Conservation (phyloP, 2,888 invertebrate genomes). For the Drosophila conformis region DNA sequence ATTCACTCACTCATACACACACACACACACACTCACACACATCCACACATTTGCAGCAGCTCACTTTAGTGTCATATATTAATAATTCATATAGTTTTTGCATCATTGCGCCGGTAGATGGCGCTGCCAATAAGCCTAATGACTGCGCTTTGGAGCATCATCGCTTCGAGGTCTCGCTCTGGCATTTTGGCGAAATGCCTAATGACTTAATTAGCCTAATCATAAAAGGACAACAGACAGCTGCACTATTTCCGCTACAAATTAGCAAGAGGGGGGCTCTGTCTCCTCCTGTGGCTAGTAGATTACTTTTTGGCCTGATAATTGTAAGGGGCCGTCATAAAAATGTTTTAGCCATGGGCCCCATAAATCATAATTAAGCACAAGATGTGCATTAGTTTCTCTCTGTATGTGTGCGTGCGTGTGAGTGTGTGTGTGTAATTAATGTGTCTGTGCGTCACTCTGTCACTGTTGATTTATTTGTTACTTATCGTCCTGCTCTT, state of each 20-base stretch:
- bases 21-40: neutral
- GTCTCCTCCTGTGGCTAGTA: constrained; percentile 28
- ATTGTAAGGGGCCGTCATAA: constrained; percentile 66
- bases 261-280: constrained; percentile 24
- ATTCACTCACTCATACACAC: constrained; percentile 12
- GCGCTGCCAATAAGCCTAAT: constrained; percentile 55
- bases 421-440: constrained; percentile 57
- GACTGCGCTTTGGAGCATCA: constrained; percentile 33
- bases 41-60: constrained; percentile 1
- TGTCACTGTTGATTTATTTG: constrained; percentile 21
- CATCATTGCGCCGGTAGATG: constrained; percentile 58
- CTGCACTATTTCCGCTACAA: constrained; percentile 62
- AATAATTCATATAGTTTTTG: constrained; percentile 74
- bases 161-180: constrained; percentile 12
- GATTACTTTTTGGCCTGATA: constrained; percentile 51
- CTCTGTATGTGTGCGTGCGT: neutral
- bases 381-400: constrained; percentile 55
- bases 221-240: constrained; percentile 58
- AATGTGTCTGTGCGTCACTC: constrained; percentile 61
- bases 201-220: constrained; percentile 78
- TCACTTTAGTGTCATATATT: constrained; percentile 48
- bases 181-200: constrained; percentile 63
- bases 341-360: constrained; percentile 69
- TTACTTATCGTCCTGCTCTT: constrained; percentile 14
- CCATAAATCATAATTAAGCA: constrained; percentile 78